Base-by-base conservation (phyloP, 2,888 invertebrate genomes). In the Nebria brevicollis region DNA sequence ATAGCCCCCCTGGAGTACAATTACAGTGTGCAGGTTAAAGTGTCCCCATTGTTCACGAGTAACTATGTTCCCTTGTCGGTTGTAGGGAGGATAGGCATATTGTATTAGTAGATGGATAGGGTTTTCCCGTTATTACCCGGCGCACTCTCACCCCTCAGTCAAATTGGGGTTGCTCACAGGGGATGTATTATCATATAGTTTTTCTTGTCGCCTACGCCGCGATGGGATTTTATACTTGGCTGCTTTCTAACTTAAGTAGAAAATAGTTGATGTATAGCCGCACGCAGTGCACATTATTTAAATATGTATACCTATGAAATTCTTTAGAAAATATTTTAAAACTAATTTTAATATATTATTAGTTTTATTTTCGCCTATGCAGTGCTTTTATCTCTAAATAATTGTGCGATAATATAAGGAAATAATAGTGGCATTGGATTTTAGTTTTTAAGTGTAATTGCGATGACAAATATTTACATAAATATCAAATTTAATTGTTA, bases 71-170 rank as follows among this genome's bases (percentile, higher is more conserved):
- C 34, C n/a, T 25, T 11, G 25, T 70, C 26, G 68, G 68, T 68
- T 54, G 54, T 54, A 54, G 54, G 54, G 54, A 54, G 54, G 54
- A 8, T 11, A 68, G 20, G 70, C 70, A 70, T 70, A 70, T 70
- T 70, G 70, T 70, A 70, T 70, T 70, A 54, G 54, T 54, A 25
- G 34, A 70, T 34, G 70, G 70, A 70, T 70, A 20, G 70, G 70
- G 70, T 70, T 70, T 70, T 70, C 70, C 70, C 11, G 70, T 70
- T 70, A 70, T 70, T 70, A 70, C 34, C 70, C 70, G 11, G 70
- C 34, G 70, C 70, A 70, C 70, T 11, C 26, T 70, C 26, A 70
- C 70, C 54, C 54, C 8, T 54, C 54, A 54, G 70, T 70, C 70
- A 25, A 70, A 54, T 54, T 54, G 54, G 54, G 54, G 54, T 15